phyloP scores from a whole-genome alignment of 2,888 invertebrate genomes.

The Aleiodes leptofemur region DNA sequence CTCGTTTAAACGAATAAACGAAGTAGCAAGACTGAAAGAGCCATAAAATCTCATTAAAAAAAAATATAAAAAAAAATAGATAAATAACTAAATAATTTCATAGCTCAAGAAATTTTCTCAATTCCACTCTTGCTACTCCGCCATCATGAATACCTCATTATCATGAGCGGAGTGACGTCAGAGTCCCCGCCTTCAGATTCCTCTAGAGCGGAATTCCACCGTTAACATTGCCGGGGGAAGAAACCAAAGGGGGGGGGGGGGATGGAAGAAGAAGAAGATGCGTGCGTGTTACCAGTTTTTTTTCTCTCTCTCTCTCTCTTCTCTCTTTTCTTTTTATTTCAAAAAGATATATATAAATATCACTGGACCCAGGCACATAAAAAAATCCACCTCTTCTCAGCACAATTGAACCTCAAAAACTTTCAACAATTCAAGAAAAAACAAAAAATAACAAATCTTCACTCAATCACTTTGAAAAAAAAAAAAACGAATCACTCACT shows the following conservation, averaged over 20 bases:
- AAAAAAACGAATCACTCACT: conserved; percentile 41
- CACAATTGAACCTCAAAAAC: neutral
- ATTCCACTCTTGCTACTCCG: conserved; percentile 79
- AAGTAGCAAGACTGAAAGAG: too few species aligned
- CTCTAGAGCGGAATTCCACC: conserved; percentile 77
- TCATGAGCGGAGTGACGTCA: conserved; percentile 86
- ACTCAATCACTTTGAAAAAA: conserved; percentile 12
- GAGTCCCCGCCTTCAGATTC: conserved; percentile 79
- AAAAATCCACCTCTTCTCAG: conserved; percentile 3
- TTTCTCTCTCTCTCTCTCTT: too few species aligned
- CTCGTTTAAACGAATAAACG: too few species aligned
- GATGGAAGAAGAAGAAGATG: conserved; percentile 16
- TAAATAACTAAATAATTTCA: conserved; percentile 61
- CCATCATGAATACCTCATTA: conserved; percentile 92
- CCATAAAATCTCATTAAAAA: neutral
- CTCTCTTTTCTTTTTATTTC: neutral
- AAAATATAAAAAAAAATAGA: conserved; percentile 20
- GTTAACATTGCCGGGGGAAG: conserved; percentile 73
- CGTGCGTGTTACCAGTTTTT: conserved; percentile 33
- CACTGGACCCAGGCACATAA: conserved; percentile 31
- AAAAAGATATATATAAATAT: conserved; percentile 23
- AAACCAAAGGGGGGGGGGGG: conserved; percentile 14
- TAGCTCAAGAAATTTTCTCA: conserved; percentile 64
- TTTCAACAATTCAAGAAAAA: conserved; percentile 30
- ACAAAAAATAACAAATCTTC: conserved; percentile 10